Percentiles rank a stretch among this genome's conserved stretches.
Evolutionary conservation across 2,888 invertebrate genomes (phyloP).

Genomic region (Nemotelus nigrinus): DNA sequence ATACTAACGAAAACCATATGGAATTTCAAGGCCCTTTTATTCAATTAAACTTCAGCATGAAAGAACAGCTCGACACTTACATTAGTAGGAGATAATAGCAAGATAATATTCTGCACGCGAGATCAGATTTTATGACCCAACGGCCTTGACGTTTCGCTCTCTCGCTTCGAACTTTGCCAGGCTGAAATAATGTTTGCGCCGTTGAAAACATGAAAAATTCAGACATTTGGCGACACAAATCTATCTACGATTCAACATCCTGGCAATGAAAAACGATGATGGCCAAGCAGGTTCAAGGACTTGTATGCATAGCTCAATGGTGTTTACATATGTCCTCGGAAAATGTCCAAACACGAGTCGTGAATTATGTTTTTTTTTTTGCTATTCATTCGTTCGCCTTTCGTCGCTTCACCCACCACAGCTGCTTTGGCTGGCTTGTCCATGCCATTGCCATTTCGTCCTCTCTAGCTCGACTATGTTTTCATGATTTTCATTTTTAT

Average conservation of each 20-base stretch:
- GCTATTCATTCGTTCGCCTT: no score
- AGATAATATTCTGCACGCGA: not conserved
- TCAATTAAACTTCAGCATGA: not conserved
- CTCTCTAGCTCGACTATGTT: not conserved
- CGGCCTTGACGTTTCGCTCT: not conserved
- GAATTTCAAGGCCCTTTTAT: no score
- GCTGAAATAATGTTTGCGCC: no score
- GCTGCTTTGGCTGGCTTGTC: no score
- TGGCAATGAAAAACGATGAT: no score
- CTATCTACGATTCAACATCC: no score
- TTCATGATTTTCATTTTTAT: slow-evolving; percentile 1
- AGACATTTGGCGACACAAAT: no score
- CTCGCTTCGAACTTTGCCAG: no score
- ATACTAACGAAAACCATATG: no score
- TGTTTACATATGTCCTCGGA: slow-evolving; percentile 16
- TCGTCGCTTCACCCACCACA: no score
- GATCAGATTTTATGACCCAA: not conserved
- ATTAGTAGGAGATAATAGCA: not conserved
- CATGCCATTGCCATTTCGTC: slow-evolving; percentile 1
- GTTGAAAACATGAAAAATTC: no score
- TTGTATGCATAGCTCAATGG: not conserved
- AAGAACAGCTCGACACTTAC: not conserved
- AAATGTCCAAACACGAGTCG: not conserved
- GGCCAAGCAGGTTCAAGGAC: slow-evolving; percentile 10
- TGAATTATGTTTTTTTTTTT: no score